phyloP scores from a whole-genome alignment of 2,113 vertebrate species.

The Catagonus wagneri region DNA sequence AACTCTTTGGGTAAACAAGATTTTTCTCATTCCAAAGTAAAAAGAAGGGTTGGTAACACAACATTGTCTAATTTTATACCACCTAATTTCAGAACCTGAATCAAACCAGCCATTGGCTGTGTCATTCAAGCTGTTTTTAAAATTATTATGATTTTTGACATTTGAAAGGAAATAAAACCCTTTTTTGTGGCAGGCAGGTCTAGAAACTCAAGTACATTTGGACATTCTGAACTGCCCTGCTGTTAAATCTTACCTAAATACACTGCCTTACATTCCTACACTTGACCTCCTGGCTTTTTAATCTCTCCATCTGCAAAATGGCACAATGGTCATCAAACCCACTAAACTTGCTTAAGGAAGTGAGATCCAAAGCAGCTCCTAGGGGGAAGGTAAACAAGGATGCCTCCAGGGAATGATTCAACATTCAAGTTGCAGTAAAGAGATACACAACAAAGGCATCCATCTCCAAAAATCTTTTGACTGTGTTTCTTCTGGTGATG shows the following conservation, averaged over 20 bases:
- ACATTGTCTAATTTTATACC: not conserved
- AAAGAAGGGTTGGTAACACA: not conserved
- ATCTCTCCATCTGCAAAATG: constrained; percentile 71
- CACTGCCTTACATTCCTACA: not conserved
- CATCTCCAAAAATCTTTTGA: constrained; percentile 45
- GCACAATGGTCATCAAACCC: constrained; percentile 71
- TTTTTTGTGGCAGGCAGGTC: not conserved
- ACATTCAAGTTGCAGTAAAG: constrained; percentile 41
- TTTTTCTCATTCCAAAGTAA: not conserved
- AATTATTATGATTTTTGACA: constrained; percentile 56
- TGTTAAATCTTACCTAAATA: constrained; percentile 55
- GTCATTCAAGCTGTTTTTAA: not conserved
- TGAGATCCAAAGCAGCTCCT: constrained; percentile 68
- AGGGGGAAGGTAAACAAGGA: not conserved
- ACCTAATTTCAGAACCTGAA: not conserved
- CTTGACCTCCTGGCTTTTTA: not conserved
- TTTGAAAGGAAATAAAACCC: constrained; percentile 40
- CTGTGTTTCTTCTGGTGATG: constrained; percentile 45
- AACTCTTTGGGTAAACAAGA: constrained; percentile 60
- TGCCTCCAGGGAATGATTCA: not conserved
- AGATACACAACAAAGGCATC: constrained; percentile 53
- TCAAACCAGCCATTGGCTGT: not conserved
- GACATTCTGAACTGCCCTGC: not conserved
- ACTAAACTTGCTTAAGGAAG: constrained; percentile 64
- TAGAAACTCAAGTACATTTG: not conserved